phyloP scores from a whole-genome alignment of 2,113 vertebrate species.

The Lepidiolamprologus cunningtoni region DNA sequence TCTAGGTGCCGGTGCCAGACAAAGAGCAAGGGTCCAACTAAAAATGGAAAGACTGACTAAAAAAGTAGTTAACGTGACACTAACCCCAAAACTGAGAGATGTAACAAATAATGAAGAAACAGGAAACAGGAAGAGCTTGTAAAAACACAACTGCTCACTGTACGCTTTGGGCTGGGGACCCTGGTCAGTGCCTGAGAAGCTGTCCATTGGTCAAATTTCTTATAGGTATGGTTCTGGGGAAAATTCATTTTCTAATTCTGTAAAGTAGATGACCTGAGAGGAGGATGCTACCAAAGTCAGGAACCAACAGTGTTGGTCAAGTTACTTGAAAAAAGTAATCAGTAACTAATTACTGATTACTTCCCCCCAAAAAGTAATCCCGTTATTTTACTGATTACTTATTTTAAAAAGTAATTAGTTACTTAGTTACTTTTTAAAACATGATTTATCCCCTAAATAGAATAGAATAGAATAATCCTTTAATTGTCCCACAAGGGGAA shows the following conservation, averaged over 20 bases:
- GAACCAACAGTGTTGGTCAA: not conserved
- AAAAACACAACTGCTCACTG: not conserved
- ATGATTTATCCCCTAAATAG: no score
- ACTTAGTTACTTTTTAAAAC: no score
- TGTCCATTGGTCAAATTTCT: not conserved
- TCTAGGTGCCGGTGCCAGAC: not conserved
- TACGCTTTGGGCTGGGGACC: not conserved
- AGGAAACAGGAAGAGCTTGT: rapidly evolving
- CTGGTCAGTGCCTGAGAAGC: not conserved
- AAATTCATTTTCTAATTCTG: not conserved
- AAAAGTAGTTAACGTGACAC: not conserved
- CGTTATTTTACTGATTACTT: no score
- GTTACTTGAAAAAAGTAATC: no score
- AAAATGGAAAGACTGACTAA: not conserved
- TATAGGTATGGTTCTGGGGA: not conserved
- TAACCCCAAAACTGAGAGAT: not conserved
- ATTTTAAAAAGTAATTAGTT: no score
- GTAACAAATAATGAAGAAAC: not conserved
- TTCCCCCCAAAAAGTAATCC: no score
- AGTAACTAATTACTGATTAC: no score
- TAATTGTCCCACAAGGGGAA: no score
- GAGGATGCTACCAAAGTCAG: not conserved
- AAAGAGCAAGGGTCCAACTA: not conserved
- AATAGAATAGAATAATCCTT: no score
- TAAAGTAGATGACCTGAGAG: not conserved